phyloP scores from a whole-genome alignment of 2,797 vertebrate species.

The Halcyon leucocephala region DNA sequence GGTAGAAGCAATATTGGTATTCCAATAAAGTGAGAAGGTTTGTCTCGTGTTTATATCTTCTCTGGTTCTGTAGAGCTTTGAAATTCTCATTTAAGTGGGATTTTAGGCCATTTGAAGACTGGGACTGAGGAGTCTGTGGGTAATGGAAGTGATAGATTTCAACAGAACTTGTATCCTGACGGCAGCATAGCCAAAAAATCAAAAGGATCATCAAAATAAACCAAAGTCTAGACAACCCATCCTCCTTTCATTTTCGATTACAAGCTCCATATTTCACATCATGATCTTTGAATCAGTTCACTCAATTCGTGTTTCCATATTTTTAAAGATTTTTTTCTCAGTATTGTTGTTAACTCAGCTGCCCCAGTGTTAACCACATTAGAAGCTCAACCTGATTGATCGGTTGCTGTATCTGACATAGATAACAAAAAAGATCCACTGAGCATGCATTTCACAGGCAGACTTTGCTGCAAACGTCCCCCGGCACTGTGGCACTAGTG shows the following conservation, averaged over 20 bases:
- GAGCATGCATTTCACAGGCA: not conserved
- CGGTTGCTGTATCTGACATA: not conserved
- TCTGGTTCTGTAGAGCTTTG: not conserved
- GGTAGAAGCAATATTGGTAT: slow-evolving; percentile 29
- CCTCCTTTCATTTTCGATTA: not conserved
- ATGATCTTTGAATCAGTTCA: not conserved
- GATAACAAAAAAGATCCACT: not conserved
- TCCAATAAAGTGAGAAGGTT: not conserved
- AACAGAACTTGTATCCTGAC: not conserved
- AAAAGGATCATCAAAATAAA: slow-evolving; percentile 8
- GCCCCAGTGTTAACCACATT: not conserved
- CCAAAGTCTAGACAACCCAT: not conserved
- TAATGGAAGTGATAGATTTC: not conserved
- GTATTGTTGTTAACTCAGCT: not conserved
- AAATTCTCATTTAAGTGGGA: not conserved
- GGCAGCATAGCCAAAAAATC: not conserved
- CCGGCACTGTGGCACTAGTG: not conserved
- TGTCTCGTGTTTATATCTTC: not conserved
- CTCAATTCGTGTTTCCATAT: not conserved
- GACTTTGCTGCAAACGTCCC: not conserved
- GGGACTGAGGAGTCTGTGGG: not conserved
- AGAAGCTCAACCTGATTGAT: not conserved
- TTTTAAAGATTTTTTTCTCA: not conserved
- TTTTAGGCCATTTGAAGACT: not conserved
- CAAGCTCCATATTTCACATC: not conserved